Percentiles rank a stretch among this genome's conserved stretches.
Evolutionary conservation across 2,113 vertebrate species (phyloP).

Genomic region (Pygoscelis antarcticus): DNA sequence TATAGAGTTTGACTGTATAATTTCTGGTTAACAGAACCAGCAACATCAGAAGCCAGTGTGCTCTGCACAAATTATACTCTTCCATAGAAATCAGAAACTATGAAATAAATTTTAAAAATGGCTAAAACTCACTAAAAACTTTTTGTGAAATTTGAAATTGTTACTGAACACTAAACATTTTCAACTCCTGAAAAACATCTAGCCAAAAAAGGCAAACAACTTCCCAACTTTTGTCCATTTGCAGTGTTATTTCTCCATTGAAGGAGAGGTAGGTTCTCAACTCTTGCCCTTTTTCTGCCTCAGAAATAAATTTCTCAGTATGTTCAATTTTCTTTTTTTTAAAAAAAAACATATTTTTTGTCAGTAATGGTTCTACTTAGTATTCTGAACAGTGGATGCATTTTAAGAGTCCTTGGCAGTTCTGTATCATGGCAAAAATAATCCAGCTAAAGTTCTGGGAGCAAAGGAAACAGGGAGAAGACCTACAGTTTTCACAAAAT

Average conservation of each 20-base stretch:
- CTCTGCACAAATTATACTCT: neutral
- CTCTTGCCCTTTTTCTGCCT: neutral
- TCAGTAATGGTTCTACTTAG: neutral
- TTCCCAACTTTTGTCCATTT: neutral
- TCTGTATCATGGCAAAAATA: neutral
- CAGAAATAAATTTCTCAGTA: neutral
- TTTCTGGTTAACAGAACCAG: neutral
- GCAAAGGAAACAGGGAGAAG: neutral
- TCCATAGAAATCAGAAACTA: neutral
- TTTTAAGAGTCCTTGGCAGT: neutral
- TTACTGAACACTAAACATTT: neutral
- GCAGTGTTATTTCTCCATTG: fast-evolving
- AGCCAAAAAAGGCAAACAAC: neutral
- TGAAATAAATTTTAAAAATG: neutral
- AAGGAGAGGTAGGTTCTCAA: neutral
- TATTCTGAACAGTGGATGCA: neutral
- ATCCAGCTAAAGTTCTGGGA: neutral
- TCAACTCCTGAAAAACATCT: neutral
- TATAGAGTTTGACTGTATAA: neutral
- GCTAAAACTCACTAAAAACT: neutral
- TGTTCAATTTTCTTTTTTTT: no score
- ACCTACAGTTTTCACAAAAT: neutral
- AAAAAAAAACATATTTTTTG: neutral
- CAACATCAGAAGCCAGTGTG: neutral
- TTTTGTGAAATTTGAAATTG: neutral